A percentile compares a stretch with the other conserved stretches of the same genome.
phyloP scores from a whole-genome alignment of 2,888 invertebrate species.

The Amphipyra berbera region DNA sequence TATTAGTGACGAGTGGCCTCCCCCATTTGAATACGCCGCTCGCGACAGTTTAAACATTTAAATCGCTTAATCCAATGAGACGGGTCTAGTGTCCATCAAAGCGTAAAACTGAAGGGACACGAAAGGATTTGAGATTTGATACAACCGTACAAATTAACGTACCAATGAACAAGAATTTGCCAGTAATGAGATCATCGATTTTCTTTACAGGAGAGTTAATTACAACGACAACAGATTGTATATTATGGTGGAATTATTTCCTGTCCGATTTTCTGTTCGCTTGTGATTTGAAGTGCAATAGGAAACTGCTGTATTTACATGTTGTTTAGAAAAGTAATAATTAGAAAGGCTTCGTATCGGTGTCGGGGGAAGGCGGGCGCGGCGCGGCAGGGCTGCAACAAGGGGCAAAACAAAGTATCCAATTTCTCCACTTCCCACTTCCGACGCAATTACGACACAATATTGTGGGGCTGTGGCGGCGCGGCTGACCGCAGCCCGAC shows the following conservation, averaged over 20 bases:
- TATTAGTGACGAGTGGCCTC: conserved; percentile 73
- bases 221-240: conserved; percentile 42
- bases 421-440: conserved; percentile 86
- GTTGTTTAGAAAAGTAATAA: conserved; percentile 73
- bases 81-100: conserved; percentile 72
- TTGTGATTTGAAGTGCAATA: conserved; percentile 46
- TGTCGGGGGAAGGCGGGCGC: conserved; percentile 63
- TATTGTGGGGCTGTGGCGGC: conserved; percentile 76
- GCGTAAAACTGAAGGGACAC: conserved; percentile 69
- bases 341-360: conserved; percentile 83
- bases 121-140: conserved; percentile 52
- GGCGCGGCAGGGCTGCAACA: conserved; percentile 69
- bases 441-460: conserved; percentile 86
- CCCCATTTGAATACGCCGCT: conserved; percentile 75
- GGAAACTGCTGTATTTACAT: conserved; percentile 67
- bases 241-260: conserved; percentile 43
- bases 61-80: conserved; percentile 86
- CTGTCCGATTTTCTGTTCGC: conserved; percentile 36
- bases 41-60: conserved; percentile 80
- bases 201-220: conserved; percentile 48
- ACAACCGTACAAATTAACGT: conserved; percentile 30
- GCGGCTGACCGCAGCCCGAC: conserved; percentile 79
- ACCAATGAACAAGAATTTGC: conserved; percentile 23
- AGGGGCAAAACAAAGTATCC: conserved; percentile 82
- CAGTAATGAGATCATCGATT: conserved; percentile 35